Conservation (phyloP, 2,797 vertebrate genomes). For the Pipistrellus pygmaeus region DNA sequence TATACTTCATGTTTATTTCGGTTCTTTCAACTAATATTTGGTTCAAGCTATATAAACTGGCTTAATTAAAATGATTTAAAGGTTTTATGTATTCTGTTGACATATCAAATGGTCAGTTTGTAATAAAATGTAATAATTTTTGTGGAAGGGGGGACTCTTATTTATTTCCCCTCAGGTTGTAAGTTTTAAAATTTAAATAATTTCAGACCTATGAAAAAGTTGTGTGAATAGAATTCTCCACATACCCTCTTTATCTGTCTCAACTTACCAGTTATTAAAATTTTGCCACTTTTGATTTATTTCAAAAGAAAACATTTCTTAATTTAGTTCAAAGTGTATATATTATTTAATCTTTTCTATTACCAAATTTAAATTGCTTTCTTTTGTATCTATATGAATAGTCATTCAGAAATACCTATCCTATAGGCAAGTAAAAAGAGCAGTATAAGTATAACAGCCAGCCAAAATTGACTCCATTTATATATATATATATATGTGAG, state of each 20-base stretch:
- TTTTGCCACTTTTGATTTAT: conserved; percentile 16
- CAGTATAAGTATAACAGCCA: not conserved
- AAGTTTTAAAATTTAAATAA: conserved; percentile 55
- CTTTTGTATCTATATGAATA: not conserved
- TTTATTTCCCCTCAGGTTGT: not conserved
- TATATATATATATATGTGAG: not conserved
- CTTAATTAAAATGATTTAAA: conserved; percentile 36
- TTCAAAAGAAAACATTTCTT: conserved; percentile 47
- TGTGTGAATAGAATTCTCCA: not conserved
- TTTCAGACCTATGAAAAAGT: not conserved
- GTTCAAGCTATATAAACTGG: not conserved
- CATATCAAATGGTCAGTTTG: not conserved
- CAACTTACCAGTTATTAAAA: not conserved
- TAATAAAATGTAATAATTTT: conserved; percentile 14
- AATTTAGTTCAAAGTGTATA: not conserved
- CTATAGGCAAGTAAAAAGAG: not conserved
- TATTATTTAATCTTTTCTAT: conserved; percentile 13
- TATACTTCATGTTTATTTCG: conserved; percentile 47
- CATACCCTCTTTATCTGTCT: not conserved
- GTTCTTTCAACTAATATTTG: conserved; percentile 26
- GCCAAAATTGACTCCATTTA: not conserved
- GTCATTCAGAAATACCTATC: conserved; percentile 34
- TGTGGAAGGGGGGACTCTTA: not conserved
- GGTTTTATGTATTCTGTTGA: not conserved
- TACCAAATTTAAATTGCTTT: conserved; percentile 10